Base-by-base conservation (phyloP, 2,797 vertebrate species). In the Tachyglossus aculeatus region DNA sequence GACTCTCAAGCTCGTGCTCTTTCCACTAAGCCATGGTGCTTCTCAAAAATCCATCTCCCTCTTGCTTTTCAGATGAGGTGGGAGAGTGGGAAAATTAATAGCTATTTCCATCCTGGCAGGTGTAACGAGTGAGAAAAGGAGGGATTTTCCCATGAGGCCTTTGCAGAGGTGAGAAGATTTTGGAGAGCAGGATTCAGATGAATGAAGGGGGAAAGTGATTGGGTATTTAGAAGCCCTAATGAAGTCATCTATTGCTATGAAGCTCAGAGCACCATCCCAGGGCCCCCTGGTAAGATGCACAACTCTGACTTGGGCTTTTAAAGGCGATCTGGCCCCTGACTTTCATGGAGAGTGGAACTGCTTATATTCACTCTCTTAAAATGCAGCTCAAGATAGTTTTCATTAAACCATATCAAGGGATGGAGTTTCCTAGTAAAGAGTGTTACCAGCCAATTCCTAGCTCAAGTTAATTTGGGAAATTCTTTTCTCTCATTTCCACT, bases 101-200 rank as follows among this genome's bases (percentile, higher is more conserved):
- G 65, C 48, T 67, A 37, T 52, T 37, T 43, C 73, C 72, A 67
- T 87, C 77, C 63, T 2, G 38, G 84, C 66, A 70, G 59, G 47
- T 60, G 83, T 47, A 68, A 70, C 72, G 24, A 79, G 73, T 74
- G 56, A 68, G 69, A 77, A 70, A n/a, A 72, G 65, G 58, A 71
- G 62, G 73, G 68, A 67, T 74, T 39, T 72, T 85, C 54, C 19
- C 61, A 77, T 71, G 78, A 72, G 73, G 62, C 70, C 83, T 86
- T 86, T 78, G 78, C 81, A 90, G 86, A 87, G 79, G 81, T 82
- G 83, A 38, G 58, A 21, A 84, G 89, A 83, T 84, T 86, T 89
- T 86, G 82, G 89, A 89, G 86, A 88, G 21, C 57, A 69, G 66
- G 76, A 75, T 71, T 78, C 48, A 79, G 80, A 78, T 83, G 83